Evolutionary conservation across 2,113 vertebrate species (phyloP).

Genomic region (Dicerorhinus sumatrensis): DNA sequence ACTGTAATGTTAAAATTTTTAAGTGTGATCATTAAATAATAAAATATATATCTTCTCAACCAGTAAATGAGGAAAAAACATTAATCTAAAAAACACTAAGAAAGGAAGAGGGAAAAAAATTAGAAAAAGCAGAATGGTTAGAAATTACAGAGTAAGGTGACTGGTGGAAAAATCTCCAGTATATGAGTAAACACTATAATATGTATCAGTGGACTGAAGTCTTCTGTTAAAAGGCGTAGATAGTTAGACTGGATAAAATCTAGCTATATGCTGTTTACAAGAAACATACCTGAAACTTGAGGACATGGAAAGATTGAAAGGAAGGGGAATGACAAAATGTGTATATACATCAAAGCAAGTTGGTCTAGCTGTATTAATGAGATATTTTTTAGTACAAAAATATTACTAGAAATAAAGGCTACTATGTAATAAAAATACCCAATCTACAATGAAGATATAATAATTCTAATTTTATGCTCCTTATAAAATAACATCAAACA

Average conservation of each 20-base stretch:
- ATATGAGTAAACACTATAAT: not conserved
- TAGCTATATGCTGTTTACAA: not conserved
- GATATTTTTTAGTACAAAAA: not conserved
- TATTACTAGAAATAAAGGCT: not conserved
- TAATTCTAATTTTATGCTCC: not conserved
- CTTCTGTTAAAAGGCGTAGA: not conserved
- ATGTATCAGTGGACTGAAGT: not conserved
- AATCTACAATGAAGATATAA: not conserved
- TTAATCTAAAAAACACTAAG: not conserved
- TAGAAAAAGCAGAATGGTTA: not conserved
- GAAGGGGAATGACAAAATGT: not conserved
- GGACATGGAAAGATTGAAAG: not conserved
- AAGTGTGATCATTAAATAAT: not conserved
- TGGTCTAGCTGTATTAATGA: not conserved
- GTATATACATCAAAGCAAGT: not conserved
- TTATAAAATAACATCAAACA: not conserved
- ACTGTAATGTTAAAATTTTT: not conserved
- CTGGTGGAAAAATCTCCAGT: not conserved
- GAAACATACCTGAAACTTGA: not conserved
- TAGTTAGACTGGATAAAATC: not conserved
- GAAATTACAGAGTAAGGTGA: conserved; percentile 21
- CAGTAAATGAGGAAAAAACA: not conserved
- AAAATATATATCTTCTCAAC: not conserved
- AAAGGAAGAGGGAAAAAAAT: not conserved
- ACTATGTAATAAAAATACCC: not conserved